Evolutionary conservation across 2,888 invertebrate genomes (phyloP).

Genomic region (Lochmaea capreae): DNA sequence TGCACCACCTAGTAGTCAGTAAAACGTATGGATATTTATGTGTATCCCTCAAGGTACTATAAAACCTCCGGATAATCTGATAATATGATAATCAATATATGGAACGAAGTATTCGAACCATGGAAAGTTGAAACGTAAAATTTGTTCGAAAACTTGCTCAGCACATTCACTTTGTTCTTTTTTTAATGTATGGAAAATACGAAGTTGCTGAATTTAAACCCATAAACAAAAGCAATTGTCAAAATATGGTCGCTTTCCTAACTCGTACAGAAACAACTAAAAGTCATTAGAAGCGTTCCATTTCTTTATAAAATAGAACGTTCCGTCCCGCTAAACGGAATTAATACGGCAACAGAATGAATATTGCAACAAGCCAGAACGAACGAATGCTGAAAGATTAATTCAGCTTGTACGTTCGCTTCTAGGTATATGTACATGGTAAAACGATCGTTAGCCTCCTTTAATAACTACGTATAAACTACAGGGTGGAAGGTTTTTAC

Average conservation of each 20-base stretch:
- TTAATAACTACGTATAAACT: constrained; percentile 17
- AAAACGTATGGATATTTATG: no score
- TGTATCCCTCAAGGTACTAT: no score
- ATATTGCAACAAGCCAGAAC: constrained; percentile 33
- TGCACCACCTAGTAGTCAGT: no score
- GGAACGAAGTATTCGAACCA: background rate
- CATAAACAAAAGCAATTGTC: constrained; percentile 10
- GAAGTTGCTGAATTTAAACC: background rate
- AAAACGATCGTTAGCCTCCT: constrained; percentile 19
- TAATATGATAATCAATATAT: background rate
- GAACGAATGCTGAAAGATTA: constrained; percentile 34
- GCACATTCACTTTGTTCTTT: background rate
- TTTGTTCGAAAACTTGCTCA: background rate
- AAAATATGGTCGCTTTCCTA: constrained; percentile 15
- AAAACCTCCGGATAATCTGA: background rate
- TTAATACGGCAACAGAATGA: constrained; percentile 33
- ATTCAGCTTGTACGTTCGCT: constrained; percentile 24
- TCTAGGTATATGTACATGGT: constrained; percentile 1
- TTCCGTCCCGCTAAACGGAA: constrained; percentile 16
- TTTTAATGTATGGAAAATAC: background rate
- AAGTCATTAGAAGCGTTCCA: constrained; percentile 26
- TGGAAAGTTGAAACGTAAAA: background rate
- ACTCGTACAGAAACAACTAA: constrained; percentile 17
- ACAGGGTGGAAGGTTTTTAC: background rate
- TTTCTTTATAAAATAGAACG: constrained; percentile 27